phyloP scores from a whole-genome alignment of 2,113 vertebrate species.

The Ophiodon elongatus region DNA sequence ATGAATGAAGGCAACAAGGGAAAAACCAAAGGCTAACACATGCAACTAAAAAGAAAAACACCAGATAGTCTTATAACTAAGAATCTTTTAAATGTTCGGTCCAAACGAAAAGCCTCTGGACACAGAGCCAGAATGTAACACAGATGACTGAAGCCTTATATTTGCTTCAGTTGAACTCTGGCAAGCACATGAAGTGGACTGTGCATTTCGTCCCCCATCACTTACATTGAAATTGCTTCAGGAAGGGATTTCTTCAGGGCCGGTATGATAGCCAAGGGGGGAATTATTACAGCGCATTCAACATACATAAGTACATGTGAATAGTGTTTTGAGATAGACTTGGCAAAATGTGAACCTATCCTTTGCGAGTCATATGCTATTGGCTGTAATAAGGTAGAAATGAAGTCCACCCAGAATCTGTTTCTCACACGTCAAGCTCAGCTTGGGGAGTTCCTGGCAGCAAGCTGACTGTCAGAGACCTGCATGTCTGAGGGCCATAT shows the following conservation, averaged over 20 bases:
- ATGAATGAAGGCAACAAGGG: too few relatives aligned
- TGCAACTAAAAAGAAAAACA: too few relatives aligned
- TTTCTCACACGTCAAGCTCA: constrained; percentile 28
- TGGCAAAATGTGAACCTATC: neutral
- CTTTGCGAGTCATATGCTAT: neutral
- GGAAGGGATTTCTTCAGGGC: neutral
- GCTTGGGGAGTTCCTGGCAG: constrained; percentile 25
- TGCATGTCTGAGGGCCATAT: constrained; percentile 50
- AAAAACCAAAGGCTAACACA: too few relatives aligned
- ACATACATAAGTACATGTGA: neutral
- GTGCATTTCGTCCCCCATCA: neutral
- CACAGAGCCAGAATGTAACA: too few relatives aligned
- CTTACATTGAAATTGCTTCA: too few relatives aligned
- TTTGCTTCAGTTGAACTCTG: neutral
- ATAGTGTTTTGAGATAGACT: too few relatives aligned
- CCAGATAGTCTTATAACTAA: too few relatives aligned
- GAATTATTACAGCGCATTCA: neutral
- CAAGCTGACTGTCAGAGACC: constrained; percentile 38
- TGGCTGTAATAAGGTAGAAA: constrained; percentile 9
- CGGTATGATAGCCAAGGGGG: neutral
- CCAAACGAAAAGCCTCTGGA: too few relatives aligned
- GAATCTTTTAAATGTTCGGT: too few relatives aligned
- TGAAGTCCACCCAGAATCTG: constrained; percentile 10
- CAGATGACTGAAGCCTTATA: too few relatives aligned
- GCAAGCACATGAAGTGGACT: too few relatives aligned